phyloP scores from a whole-genome alignment of 1,140 invertebrate species.

The Pogonomyrmex californicus region DNA sequence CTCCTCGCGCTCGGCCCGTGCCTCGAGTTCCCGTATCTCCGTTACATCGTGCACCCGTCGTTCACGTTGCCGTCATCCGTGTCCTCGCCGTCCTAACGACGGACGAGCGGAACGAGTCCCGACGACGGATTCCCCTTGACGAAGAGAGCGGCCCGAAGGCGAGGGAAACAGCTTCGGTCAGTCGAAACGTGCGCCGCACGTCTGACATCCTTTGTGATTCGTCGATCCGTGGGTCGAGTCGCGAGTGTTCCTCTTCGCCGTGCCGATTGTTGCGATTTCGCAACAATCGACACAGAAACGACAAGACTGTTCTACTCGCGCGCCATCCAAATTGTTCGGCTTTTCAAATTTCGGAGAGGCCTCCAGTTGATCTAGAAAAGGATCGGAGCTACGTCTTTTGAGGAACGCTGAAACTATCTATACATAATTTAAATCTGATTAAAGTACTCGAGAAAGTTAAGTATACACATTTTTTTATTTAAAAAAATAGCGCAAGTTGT shows the following conservation, averaged over 20 bases:
- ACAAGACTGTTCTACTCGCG: background rate
- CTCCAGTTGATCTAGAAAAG: background rate
- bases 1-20: slow-evolving; percentile 29
- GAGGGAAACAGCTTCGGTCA: background rate
- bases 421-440: background rate
- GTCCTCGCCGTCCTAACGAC: background rate
- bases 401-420: background rate
- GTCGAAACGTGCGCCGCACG: slow-evolving; percentile 8
- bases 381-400: background rate
- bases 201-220: background rate
- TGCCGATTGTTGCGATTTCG: background rate
- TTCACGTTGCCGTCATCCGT: background rate
- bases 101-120: background rate
- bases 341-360: background rate
- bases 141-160: background rate
- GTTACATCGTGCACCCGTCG: background rate
- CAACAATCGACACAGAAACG: background rate
- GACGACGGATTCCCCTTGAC: background rate
- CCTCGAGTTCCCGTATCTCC: background rate
- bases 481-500: background rate
- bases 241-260: background rate
- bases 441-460: background rate
- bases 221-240: background rate
- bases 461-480: background rate
- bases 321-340: too few relatives aligned